A percentile compares a stretch with the other conserved stretches of the same genome.
phyloP scores from a whole-genome alignment of 2,888 invertebrate genomes.

The Conchocele bisecta region DNA sequence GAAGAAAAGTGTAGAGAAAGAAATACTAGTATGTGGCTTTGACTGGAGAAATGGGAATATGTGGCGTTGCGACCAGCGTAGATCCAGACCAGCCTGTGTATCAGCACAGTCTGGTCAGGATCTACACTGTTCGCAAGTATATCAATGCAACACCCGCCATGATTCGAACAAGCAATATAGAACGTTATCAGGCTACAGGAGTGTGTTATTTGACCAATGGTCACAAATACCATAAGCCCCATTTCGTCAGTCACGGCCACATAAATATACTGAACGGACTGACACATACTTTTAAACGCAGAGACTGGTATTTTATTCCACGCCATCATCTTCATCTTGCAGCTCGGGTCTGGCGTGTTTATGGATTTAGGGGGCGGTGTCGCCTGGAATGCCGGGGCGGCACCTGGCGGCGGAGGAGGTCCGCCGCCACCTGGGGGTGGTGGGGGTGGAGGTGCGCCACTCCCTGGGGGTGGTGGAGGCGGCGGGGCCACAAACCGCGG shows the following conservation, averaged over 20 bases:
- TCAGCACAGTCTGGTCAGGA: no score
- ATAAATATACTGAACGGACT: background rate
- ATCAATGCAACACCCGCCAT: no score
- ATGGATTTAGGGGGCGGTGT: conserved; percentile 65
- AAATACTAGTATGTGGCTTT: background rate
- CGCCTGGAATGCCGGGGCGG: conserved; percentile 44
- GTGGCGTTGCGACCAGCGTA: no score
- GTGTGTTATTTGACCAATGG: no score
- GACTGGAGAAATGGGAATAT: no score
- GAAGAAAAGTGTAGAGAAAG: no score
- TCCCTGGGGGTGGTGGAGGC: conserved; percentile 42
- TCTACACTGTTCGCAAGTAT: no score
- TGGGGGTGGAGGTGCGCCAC: conserved; percentile 42
- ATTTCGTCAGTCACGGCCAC: no score
- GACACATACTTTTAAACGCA: conserved; percentile 70
- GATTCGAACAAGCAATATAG: no score
- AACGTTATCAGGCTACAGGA: no score
- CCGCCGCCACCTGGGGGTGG: conserved; percentile 19
- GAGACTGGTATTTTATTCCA: conserved; percentile 96
- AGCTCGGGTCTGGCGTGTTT: conserved; percentile 94
- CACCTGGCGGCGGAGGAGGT: conserved; percentile 28
- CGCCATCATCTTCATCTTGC: conserved; percentile 98
- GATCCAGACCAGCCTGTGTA: no score
- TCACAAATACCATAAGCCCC: no score
- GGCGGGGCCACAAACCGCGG: conserved; percentile 27